Base-by-base conservation (phyloP, 1,140 invertebrate genomes). In the Lucilia cuprina region DNA sequence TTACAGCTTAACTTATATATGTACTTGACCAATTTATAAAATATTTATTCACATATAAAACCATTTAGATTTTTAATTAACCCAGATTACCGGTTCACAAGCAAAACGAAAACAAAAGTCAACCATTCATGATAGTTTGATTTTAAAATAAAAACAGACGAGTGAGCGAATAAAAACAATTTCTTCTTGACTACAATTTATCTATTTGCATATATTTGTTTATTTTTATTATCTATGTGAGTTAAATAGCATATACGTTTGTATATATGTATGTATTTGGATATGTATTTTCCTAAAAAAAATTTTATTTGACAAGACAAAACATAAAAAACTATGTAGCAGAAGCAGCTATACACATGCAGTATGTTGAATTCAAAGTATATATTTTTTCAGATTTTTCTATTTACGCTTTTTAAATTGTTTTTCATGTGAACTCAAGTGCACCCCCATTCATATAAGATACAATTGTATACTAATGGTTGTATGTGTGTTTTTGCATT, bases 381-480 rank as follows among this genome's bases (percentile, higher is more conserved):
- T 55, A 12, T 2, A 14, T 5, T 17, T 55, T 55, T 55, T 55
- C 17, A 12, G 9, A 17, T 13, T 55, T 21, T 21, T 70, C 65
- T 70, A 70, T 70, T 70, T 70, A 70, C 65, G 65, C 65, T 70
- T 70, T 70, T 70, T 70, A 21, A 70, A 70, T 70, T 70, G 65
- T 70, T 70, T 70, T 70, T 19, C n/a, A 70, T 21, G 19, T 70
- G 65, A 70, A 70, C 65, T 70, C 65, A 70, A 70, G 65, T 70
- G 65, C 65, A 70, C 65, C 65, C 65, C n/a, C 65, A 21, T 70
- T 70, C 50, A 55, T 55, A 17, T 17, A 55, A 55, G 50, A 55
- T 55, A 55, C 17, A 55, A 12, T 55, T 13, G 50, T 55, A 55
- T 55, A 14, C 50, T 41, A 41, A 7, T 10, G 7, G 7, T 41